Evolutionary conservation across 2,113 vertebrate species (phyloP), one percentile per base, ranked within the genome.

Genomic region (Eulacestoma nigropectus): DNA sequence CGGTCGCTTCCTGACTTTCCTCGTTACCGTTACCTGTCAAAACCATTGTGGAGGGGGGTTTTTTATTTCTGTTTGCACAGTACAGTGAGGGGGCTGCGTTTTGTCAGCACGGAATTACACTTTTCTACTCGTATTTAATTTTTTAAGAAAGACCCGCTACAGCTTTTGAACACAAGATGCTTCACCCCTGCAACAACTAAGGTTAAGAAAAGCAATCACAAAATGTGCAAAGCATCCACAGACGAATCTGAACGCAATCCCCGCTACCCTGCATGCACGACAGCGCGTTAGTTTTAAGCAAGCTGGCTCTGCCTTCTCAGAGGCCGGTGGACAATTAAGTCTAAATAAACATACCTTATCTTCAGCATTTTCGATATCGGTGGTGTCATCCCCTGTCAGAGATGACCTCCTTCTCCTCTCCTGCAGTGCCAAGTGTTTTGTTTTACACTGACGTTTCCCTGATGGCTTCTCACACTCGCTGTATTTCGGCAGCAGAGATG

Each of bases 401-500:
- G 97, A 86, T 91, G 97, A 96, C 81, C 98, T 97, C 95, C 97
- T 97, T 93, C 97, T 98, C 79, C 98, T 98, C 97, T 99, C 99
- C 96, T 98, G 98, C 91, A 98, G 98, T 94, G 98, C 98, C 97
- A 99, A 98, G 97, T 99, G 99, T 97, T 99, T 99, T 98, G 99
- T 99, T 98, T 99, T 99, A 98, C 99, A 99, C 97, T 99, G 99
- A 95, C 99, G 98, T 98, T 99, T 99, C 98, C 99, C 99, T 97
- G 99, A 99, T 98, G 99, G 99, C 96, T 99, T 99, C 98, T 99
- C 99, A 25, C 98, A 97, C 96, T 99, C 99, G 80, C 98, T 97
- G 96, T 99, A 98, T 97, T 99, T 99, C 97, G 99, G 99, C 89
- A 98, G 98, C 96, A 98, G 97, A 89, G 98, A 98, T 97, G 98